Conservation (phyloP, 2,888 invertebrate species). For the Papilio gigon region DNA sequence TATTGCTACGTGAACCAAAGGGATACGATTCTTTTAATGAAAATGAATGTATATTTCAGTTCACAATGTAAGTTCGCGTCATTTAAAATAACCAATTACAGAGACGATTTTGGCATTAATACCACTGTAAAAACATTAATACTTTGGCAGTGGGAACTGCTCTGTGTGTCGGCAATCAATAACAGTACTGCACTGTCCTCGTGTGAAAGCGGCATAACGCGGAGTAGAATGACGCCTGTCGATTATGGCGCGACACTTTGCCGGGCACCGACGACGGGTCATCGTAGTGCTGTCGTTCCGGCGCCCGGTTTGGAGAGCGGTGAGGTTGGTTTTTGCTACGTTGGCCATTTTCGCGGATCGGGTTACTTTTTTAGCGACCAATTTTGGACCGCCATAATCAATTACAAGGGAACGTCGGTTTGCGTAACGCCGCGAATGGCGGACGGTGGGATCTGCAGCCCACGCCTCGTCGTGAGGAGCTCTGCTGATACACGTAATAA, state of each 20-base stretch:
- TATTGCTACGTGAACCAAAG: constrained; percentile 51
- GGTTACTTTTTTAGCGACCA: constrained; percentile 53
- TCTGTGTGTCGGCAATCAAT: too few relatives aligned
- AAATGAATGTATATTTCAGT: not conserved
- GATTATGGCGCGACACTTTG: constrained; percentile 20
- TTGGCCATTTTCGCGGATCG: constrained; percentile 59
- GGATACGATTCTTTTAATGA: constrained; percentile 24
- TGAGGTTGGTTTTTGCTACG: constrained; percentile 40
- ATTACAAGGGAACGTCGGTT: constrained; percentile 67
- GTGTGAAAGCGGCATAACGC: not conserved
- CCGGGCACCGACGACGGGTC: constrained; percentile 46
- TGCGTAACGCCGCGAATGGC: constrained; percentile 64
- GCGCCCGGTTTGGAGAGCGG: constrained; percentile 35
- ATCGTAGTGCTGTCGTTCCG: constrained; percentile 47
- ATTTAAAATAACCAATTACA: too few relatives aligned
- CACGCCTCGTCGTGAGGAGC: constrained; percentile 54
- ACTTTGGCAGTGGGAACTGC: too few relatives aligned
- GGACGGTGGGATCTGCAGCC: constrained; percentile 47
- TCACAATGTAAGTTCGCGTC: not conserved
- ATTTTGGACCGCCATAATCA: constrained; percentile 62
- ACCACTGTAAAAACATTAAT: too few relatives aligned
- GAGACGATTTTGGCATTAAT: too few relatives aligned
- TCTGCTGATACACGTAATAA: constrained; percentile 42
- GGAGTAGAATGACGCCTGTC: constrained; percentile 2
- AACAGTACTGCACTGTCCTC: not conserved